Conservation (phyloP, 2,797 vertebrate genomes). For the Setipinna tenuifilis region DNA sequence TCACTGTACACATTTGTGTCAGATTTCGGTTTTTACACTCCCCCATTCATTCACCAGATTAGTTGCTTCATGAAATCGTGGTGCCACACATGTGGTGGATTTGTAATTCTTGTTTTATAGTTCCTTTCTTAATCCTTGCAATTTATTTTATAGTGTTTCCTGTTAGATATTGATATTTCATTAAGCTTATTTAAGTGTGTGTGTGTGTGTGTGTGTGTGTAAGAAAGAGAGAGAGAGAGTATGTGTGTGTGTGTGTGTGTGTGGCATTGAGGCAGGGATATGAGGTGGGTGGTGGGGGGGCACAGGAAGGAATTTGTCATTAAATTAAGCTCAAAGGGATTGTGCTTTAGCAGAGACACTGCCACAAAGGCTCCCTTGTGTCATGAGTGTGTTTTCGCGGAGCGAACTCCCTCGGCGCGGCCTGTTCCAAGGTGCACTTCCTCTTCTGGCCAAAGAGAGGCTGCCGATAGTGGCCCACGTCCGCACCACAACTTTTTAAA, state of each 20-base stretch:
- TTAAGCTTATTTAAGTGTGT: conserved; percentile 19
- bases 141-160: conserved; percentile 24
- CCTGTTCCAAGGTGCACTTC: neutral
- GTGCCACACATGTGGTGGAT: conserved; percentile 1
- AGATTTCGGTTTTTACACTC: conserved; percentile 29
- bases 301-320: conserved; percentile 25
- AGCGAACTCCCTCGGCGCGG: neutral
- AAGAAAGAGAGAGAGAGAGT: too few relatives aligned
- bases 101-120: conserved; percentile 26
- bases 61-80: conserved; percentile 22
- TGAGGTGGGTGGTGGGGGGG: neutral
- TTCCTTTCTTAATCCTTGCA: neutral
- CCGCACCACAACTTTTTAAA: too few relatives aligned
- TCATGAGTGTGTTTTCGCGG: too few relatives aligned
- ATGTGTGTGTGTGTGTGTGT: neutral
- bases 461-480: neutral
- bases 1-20: conserved; percentile 28
- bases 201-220: neutral
- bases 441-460: neutral
- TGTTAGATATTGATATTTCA: conserved; percentile 28
- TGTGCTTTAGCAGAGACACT: neutral
- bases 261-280: neutral
- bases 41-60: neutral
- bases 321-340: neutral
- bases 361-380: conserved; percentile 30